Evolutionary conservation across 2,888 invertebrate species (phyloP), one percentile per base, ranked within the genome.

Genomic region (Acholoe squamosa): DNA sequence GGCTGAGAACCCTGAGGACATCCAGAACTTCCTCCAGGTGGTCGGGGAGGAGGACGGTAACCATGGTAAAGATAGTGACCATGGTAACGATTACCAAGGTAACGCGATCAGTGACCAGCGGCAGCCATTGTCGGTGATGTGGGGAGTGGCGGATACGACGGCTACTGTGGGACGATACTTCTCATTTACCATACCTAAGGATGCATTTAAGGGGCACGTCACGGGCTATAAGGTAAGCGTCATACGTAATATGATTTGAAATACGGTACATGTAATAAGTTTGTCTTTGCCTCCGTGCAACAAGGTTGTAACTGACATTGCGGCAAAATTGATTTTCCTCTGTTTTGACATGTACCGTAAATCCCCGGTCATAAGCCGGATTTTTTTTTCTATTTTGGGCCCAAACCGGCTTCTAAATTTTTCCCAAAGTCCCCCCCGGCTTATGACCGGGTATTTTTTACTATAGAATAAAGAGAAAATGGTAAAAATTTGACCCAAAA

Each of bases 141-240:
- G 90, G 90, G 90, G 90, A 7, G 31, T 90, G n/a, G 61, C 84
- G 51, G 90, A 90, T 33, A 84, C 90, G 19, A 61, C 84, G 31
- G 97, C 97, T 93, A 96, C 97, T 92, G 97, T 97, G 31, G 98
- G 98, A 84, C 97, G 97, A 94, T 96, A 97, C 91, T 97, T 98
- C 96, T 97, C 97, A 92, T 97, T 97, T 95, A 97, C 97, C 93
- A 97, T 98, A 93, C 97, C 98, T 25, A 97, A 97, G 93, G 97
- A 97, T 95, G 97, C 97, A 33, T 97, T 97, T 96, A 96, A 97
- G 90, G 97, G 97, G 92, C 96, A 96, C 93, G 97, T 97, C 86
- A 96, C 97, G 94, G 96, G 96, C 94, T 97, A 97, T 96, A 97
- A 97, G 97, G 98, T 98, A 96, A 94, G 76, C n/a, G 25, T 25